Evolutionary conservation across 92 coral and sea anemone genomes (phyloP), one percentile per base, ranked within the genome.

Genomic region (Epizoanthus scotinus): DNA sequence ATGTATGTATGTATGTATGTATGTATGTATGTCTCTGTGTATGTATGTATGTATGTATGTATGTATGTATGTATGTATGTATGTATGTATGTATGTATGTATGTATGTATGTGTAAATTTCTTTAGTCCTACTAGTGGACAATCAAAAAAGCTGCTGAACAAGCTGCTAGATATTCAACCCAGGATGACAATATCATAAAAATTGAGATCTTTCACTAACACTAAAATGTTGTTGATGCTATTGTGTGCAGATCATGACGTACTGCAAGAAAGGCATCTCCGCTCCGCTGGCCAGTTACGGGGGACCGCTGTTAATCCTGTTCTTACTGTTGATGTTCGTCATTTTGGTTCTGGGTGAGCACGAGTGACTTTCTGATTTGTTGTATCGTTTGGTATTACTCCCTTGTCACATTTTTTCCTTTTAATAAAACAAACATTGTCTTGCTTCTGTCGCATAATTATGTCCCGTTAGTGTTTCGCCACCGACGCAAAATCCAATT

Each of bases 221-320:
- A 6, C 12, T 8, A 36, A 42, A 2, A 14, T 14, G 6, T 17
- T 50, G 0, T 3, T 20, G 6, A 6, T 53, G 31, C 13, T 29
- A 17, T 29, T 73, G 79, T 18, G 28, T 72, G 9, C 31, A 73
- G 79, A 54, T 73, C 18, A 54, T 73, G 79, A 73, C 79, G 0
- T 73, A 73, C 14, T 73, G 79, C 52, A 73, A 73, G 79, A 73
- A 73, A 63, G 79, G 79, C 17, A 73, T 55, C 29, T 73, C 79
- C 8, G 79, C 79, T 17, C 80, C 80, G 24, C 6, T 74, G 8
- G 81, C 38, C 27, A 58, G 81, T 63, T 75, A 75, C 36, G 81
- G 81, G 17, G 68, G 55, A 13, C 81, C 81, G 54, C 26, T 75
- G 50, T 38, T 75, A 20, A 58, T 75, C 38, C 55, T 74, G 67